Base-by-base conservation (phyloP, 2,797 vertebrate genomes). In the Syngnathus rostellatus region DNA sequence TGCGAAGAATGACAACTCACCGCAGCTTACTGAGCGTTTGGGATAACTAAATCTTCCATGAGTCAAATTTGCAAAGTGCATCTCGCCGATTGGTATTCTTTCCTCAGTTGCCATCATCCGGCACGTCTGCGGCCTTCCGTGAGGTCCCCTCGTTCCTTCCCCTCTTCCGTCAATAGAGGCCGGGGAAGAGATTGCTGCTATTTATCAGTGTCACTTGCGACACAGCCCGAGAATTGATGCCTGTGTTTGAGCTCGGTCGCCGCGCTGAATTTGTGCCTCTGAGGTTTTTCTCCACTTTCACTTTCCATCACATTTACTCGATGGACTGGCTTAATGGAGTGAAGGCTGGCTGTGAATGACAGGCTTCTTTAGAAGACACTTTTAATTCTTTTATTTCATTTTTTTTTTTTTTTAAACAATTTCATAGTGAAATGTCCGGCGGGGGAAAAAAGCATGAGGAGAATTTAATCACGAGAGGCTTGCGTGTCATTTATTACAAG, bases 151-250 rank as follows among this genome's bases (percentile, higher is more conserved):
- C 65, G 31, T 60, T 23, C 23, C 12, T 2, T 25, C 66, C 67
- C 17, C 60, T 62, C 63, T 17, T 71, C 37, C 50, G 75, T 43
- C 71, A 77, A 66, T 71, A 77, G 68, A 70, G 68, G 51, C 51
- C 66, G 64, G 40, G 38, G 69, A 62, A 69, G 51, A 64, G 73
- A 84, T 87, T 86, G 80, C 68, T 71, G 68, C 76, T 83, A 88
- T 87, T 83, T 77, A 81, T 89, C 88, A 88, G 71, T 85, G 86
- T 88, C 89, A 83, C 59, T 81, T 60, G 63, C 68, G 57, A 67
- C 70, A 78, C 81, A 86, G 73, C 72, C 31, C 59, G 70, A 78
- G 77, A 87, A 84, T 77, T 73, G 72, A 85, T 82, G 77, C 64
- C 51, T 65, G 63, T 62, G 58, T 77, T 68, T 68, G 72, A 78